These are phyloP conservation scores for Ceyx melanurus DNA, from an alignment of 2,113 vertebrate genomes.

Conservation along the genomic window DNA sequence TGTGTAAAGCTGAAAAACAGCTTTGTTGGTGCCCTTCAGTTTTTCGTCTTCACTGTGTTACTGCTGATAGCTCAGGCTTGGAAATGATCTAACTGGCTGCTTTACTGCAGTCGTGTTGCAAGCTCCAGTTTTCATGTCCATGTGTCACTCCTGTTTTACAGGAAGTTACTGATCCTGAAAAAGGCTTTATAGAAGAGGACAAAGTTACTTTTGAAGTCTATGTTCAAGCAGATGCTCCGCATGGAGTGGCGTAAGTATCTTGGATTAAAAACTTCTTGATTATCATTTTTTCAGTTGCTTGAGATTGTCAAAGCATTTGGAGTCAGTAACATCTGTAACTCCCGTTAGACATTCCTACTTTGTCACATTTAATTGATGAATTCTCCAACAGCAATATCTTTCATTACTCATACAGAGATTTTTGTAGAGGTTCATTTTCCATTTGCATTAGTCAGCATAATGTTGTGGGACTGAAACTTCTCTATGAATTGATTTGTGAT, in stretches of 20 bases:
- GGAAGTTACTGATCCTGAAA: constrained; percentile 98
- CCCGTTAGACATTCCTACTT: background rate
- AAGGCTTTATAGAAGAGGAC: constrained; percentile 96
- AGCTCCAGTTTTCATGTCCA: background rate
- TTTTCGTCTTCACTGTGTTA: background rate
- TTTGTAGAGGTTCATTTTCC: background rate
- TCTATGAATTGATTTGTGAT: background rate
- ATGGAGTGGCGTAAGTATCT: constrained; percentile 94
- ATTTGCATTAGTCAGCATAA: background rate
- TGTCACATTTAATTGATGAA: background rate
- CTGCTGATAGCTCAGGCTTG: background rate
- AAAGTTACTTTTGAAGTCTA: constrained; percentile 99
- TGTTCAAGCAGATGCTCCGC: constrained; percentile 96
- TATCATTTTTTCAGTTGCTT: background rate
- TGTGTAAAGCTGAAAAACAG: background rate
- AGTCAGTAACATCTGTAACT: background rate
- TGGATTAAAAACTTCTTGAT: background rate
- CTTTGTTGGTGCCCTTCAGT: background rate
- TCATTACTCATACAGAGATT: background rate
- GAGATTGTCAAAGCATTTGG: background rate
- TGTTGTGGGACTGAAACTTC: background rate
- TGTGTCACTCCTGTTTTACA: constrained; percentile 60
- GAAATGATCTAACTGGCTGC: background rate
- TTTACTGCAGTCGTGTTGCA: background rate
- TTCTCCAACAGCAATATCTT: background rate